Base-by-base conservation (phyloP, 64 coral and sea anemone genomes). In the Stylophora pistillata region DNA sequence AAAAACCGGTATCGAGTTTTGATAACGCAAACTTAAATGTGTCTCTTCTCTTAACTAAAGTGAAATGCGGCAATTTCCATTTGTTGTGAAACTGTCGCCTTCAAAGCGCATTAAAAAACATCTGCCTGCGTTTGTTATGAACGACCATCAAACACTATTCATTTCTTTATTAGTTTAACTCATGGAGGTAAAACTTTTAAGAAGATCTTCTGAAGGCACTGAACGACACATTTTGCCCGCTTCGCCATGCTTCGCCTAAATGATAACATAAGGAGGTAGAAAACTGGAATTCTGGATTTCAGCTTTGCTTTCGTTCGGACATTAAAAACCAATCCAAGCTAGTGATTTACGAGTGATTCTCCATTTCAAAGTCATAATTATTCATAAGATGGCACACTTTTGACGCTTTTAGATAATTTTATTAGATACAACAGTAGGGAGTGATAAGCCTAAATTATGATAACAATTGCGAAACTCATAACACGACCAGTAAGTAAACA, bases 341-440 rank as follows among this genome's bases (percentile, higher is more conserved):
- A 69, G 66, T 84, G 80, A 37, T 69, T 84, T 33, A 33, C 80
- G 62, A 65, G 80, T 23, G 61, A 29, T 60, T 68, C 80, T 84
- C 80, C 80, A 47, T 70, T 70, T 15, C 15, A 20, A 41, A 68
- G 31, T 84, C 32, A 64, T 87, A 93, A 93, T 93, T 82, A 93
- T 93, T 88, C 71, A 93, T 82, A 88, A 76, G 91, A 84, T 88
- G 72, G 70, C 91, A 89, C 86, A 63, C 88, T 87, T 93, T 89
- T 93, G 91, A 93, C 91, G 86, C 86, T 93, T 93, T 93, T 81
- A 93, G 88, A 88, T 93, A 93, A 93, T 93, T 93, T 93, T 93
- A 93, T 93, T 93, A 93, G 91, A 93, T 93, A 93, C 91, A 93
- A 93, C 91, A 93, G 86, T 81, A 70, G 59, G 86, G 69, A 58